These are phyloP conservation scores for Oligia fasciuncula DNA, from an alignment of 2,888 invertebrate species.

Conservation along the genomic window DNA sequence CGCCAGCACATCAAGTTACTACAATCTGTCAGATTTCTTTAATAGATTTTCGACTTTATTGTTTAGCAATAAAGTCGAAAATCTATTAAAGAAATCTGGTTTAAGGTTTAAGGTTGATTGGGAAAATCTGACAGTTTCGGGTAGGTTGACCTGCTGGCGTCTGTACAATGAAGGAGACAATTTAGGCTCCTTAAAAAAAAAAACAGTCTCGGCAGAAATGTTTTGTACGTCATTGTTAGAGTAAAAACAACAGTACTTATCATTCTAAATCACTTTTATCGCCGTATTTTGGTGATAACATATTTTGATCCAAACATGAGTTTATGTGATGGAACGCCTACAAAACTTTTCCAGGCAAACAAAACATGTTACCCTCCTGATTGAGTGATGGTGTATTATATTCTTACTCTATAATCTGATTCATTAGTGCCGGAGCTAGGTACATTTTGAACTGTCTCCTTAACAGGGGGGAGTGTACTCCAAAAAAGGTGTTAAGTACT, in stretches of 20 bases:
- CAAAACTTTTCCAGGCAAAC: neutral
- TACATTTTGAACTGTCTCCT: neutral
- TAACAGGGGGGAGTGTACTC: neutral
- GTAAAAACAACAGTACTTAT: neutral
- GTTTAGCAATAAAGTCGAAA: too few relatives aligned
- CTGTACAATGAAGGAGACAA: neutral
- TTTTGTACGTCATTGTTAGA: neutral
- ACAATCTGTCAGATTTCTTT: too few relatives aligned
- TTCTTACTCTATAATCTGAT: neutral
- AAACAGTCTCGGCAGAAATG: neutral
- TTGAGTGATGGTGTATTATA: neutral
- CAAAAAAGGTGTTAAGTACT: neutral
- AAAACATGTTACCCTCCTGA: neutral
- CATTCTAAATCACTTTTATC: neutral
- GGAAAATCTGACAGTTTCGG: too few relatives aligned
- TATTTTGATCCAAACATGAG: neutral
- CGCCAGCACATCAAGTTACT: too few relatives aligned
- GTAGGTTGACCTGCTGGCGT: too few relatives aligned
- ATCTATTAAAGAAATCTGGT: too few relatives aligned
- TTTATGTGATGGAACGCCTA: neutral
- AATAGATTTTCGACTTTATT: too few relatives aligned
- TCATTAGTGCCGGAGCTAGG: neutral
- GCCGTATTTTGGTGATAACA: neutral
- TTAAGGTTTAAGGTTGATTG: too few relatives aligned
- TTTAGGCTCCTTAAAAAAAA: neutral